A percentile compares a stretch with the other conserved stretches of the same genome.
Evolutionary conservation across 2,797 vertebrate genomes (phyloP).

Genomic region (Alauda arvensis): DNA sequence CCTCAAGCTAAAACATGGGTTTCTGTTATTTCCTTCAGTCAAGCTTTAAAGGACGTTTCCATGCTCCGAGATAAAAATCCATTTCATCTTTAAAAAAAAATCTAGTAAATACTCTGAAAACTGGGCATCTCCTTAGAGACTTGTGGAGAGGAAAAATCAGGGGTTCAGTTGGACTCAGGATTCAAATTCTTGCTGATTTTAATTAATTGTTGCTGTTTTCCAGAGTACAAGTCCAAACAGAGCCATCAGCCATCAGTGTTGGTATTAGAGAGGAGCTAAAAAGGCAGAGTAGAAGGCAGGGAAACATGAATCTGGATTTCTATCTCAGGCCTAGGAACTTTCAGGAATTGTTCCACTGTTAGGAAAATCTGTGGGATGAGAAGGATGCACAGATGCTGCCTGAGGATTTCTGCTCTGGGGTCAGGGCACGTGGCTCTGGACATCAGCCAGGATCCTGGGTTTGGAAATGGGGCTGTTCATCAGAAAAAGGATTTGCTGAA

Average conservation of each 20-base stretch:
- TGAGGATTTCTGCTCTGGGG: not conserved
- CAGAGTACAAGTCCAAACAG: not conserved
- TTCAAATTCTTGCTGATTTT: not conserved
- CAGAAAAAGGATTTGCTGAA: not conserved
- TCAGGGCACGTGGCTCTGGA: accelerated
- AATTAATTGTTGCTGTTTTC: not conserved
- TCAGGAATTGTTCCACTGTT: not conserved
- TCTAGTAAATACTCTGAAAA: not conserved
- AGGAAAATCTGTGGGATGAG: not conserved
- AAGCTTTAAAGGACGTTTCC: not conserved
- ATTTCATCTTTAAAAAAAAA: not conserved
- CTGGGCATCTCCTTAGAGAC: not conserved
- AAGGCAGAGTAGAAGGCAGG: not conserved
- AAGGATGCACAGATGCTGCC: not conserved
- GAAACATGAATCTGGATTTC: not conserved
- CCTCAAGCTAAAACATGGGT: not conserved
- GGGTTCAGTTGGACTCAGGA: not conserved
- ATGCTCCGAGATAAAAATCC: not conserved
- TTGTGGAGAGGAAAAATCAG: not conserved
- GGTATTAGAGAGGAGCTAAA: not conserved
- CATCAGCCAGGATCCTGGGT: accelerated
- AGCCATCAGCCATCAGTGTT: not conserved
- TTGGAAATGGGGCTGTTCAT: not conserved
- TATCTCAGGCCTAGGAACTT: not conserved
- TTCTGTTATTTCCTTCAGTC: not conserved